Conservation (phyloP, 2,888 invertebrate species). For the Netelia fuscicornis region DNA sequence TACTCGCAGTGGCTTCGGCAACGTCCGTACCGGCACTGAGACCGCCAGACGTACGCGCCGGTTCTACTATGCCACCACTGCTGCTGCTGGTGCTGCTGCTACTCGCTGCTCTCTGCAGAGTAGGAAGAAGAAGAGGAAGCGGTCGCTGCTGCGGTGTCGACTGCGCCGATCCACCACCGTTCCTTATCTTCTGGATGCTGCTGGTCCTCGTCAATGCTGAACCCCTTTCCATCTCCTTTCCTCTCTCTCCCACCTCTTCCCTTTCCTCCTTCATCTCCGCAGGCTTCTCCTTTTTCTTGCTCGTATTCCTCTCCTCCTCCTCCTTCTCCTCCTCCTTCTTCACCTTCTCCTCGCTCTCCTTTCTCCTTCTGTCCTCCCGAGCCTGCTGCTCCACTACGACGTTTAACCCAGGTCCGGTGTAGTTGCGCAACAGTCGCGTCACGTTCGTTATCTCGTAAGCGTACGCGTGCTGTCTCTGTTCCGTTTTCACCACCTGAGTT, state of each 20-base stretch:
- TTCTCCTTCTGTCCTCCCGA: constrained; percentile 40
- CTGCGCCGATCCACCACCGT: constrained; percentile 65
- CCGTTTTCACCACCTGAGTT: constrained; percentile 58
- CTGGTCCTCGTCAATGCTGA: constrained; percentile 77
- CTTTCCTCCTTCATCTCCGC: constrained; percentile 51
- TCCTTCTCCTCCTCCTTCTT: constrained; percentile 34
- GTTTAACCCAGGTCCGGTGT: constrained; percentile 82
- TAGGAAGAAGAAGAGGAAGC: constrained; percentile 77
- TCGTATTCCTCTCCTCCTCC: constrained; percentile 45
- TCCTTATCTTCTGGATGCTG: constrained; percentile 71
- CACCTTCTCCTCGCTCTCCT: constrained; percentile 36
- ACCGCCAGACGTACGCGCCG: constrained; percentile 79
- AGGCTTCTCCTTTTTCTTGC: constrained; percentile 46
- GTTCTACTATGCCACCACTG: constrained; percentile 77
- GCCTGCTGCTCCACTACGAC: constrained; percentile 68
- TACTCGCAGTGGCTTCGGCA: constrained; percentile 77
- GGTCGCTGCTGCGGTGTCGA: constrained; percentile 67
- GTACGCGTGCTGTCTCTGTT: constrained; percentile 79
- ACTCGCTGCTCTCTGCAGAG: constrained; percentile 69
- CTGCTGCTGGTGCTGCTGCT: constrained; percentile 60
- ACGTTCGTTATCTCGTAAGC: constrained; percentile 83
- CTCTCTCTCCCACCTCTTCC: constrained; percentile 37
- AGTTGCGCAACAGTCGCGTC: constrained; percentile 83
- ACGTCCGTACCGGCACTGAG: constrained; percentile 83
- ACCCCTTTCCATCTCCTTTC: constrained; percentile 60